These are phyloP conservation scores for Oxyura jamaicensis DNA, from an alignment of 2,113 vertebrate species.

Conservation along the genomic window DNA sequence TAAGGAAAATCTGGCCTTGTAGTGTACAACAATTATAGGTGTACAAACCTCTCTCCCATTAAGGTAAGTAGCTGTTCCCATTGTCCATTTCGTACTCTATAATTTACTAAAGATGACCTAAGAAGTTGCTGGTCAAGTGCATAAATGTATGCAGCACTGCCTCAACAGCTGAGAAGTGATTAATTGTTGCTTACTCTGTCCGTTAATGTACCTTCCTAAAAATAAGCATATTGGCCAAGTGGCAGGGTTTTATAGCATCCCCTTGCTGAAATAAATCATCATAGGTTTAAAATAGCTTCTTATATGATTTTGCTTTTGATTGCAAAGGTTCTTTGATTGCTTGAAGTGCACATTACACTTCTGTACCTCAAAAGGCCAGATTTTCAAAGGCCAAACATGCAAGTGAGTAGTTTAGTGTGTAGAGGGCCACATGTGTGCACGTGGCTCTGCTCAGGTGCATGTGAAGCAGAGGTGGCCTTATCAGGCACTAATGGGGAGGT, in stretches of 20 bases:
- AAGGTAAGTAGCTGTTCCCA: not conserved
- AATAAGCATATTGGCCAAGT: not conserved
- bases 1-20: not conserved
- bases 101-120: not conserved
- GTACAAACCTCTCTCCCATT: not conserved
- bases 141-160: not conserved
- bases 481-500: not conserved
- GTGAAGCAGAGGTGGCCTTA: not conserved
- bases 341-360: rapidly evolving
- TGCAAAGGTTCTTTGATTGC: not conserved
- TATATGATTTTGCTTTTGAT: not conserved
- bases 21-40: no score
- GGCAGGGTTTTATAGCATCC: not conserved
- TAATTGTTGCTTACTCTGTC: not conserved
- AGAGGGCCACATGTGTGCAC: not conserved
- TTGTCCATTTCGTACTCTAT: not conserved
- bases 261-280: not conserved
- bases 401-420: not conserved
- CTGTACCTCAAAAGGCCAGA: not conserved
- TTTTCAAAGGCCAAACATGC: not conserved
- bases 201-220: not conserved
- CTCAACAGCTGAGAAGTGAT: not conserved
- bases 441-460: not conserved
- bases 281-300: not conserved
- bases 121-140: not conserved